Base-by-base conservation (phyloP, 2,797 vertebrate species). In the Pyrocephalus nanus region DNA sequence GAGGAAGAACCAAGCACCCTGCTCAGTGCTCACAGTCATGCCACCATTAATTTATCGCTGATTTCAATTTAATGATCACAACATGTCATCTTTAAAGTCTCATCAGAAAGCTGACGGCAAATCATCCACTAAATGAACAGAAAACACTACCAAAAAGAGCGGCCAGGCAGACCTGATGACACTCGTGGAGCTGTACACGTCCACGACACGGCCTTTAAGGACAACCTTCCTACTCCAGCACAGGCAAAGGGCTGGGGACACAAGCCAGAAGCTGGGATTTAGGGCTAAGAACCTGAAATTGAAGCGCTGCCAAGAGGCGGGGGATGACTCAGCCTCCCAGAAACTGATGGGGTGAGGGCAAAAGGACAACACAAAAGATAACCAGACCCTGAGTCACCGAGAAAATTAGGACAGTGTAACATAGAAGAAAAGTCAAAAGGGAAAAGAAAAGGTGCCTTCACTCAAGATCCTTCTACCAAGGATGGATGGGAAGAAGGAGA, bases 281-380 rank as follows among this genome's bases (percentile, higher is more conserved):
- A 82, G 71, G 77, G 64, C 42, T 91, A 90, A 94, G 90, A 91
- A 90, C 45, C 55, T 88, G 36, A 64, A 92, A 85, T 0, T 74
- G 71, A 88, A 84, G 75, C 0, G 0, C 34, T 60, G 92, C 88
- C 88, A 96, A 86, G 10, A 75, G 26, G 21, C 8, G 0, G 16
- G 16, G 21, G 36, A 88, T 88, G 93, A 95, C 77, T 92, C 88
- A 94, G 88, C 55, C 60, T 90, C 79, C 48, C 83, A 87, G 74
- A 76, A 95, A 90, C 62, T 72, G 61, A 93, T 0, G 0, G n/a
- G 23, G 36, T 27, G 54, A 88, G 47, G 32, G 60, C 51, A 88
- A 91, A 79, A 91, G n/a, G 57, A 76, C 0, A 0, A 50, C 48
- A 47, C 0, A 0, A 78, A 90, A 87, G 78, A 66, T 53, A 87